A percentile compares a stretch with the other conserved stretches of the same genome.
phyloP scores from a whole-genome alignment of 92 coral and sea anemone genomes.

The Phymanthus crucifer region DNA sequence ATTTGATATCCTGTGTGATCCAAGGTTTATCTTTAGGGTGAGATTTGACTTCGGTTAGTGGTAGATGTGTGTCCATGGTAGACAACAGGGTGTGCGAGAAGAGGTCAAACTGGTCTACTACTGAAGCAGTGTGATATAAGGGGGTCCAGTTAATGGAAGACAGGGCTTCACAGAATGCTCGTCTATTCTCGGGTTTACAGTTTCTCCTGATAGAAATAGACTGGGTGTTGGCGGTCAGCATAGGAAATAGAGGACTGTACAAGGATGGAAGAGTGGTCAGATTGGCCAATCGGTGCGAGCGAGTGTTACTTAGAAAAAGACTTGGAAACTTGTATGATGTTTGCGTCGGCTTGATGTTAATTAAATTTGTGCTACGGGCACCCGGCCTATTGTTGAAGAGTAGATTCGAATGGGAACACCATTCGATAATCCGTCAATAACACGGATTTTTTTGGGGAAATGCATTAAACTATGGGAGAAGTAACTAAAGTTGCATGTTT shows the following conservation, averaged over 20 bases:
- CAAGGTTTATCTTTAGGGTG: constrained; percentile 57
- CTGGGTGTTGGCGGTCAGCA: constrained; percentile 12
- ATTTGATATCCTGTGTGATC: constrained; percentile 54
- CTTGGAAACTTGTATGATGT: too few species aligned
- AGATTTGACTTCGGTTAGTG: constrained; percentile 40
- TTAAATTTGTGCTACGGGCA: too few species aligned
- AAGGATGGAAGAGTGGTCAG: neutral
- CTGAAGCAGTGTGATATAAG: constrained; percentile 14
- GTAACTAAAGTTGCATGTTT: too few species aligned
- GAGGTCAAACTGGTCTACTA: constrained; percentile 14
- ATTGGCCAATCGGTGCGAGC: constrained; percentile 31
- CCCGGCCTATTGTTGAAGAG: too few species aligned
- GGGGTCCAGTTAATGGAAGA: constrained; percentile 39
- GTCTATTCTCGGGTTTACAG: constrained; percentile 35
- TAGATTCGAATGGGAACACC: too few species aligned
- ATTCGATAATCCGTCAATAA: too few species aligned
- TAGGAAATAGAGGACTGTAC: neutral
- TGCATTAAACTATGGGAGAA: too few species aligned
- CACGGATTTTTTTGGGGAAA: too few species aligned
- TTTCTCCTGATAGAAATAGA: constrained; percentile 19
- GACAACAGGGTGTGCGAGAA: constrained; percentile 13
- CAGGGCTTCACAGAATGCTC: neutral
- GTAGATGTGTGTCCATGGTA: constrained; percentile 42
- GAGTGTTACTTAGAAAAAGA: too few species aligned
- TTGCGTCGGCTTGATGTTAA: too few species aligned